Conservation (phyloP, 2,113 vertebrate genomes). For the Heteronetta atricapilla region DNA sequence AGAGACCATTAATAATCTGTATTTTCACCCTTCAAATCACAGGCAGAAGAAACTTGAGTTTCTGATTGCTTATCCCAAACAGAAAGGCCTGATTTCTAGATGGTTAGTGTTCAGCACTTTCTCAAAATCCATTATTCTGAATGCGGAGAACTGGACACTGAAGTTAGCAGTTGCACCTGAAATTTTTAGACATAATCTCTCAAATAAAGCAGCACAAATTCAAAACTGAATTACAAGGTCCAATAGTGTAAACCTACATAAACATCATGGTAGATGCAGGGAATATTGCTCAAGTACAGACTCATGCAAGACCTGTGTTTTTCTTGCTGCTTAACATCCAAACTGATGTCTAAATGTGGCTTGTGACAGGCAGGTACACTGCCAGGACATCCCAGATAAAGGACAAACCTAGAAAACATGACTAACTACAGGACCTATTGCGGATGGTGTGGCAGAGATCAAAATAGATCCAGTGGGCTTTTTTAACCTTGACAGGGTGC, state of each 20-base stretch:
- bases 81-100: not conserved
- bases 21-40: not conserved
- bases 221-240: not conserved
- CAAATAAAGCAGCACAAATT: not conserved
- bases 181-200: not conserved
- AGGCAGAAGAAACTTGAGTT: not conserved
- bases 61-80: not conserved
- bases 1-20: not conserved
- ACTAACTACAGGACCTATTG: not conserved
- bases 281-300: not conserved
- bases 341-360: not conserved
- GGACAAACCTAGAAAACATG: not conserved
- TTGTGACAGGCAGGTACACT: not conserved
- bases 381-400: not conserved
- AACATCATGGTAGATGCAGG: fast-evolving
- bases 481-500: not conserved
- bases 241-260: fast-evolving
- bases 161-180: not conserved
- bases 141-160: not conserved
- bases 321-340: not conserved
- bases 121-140: not conserved
- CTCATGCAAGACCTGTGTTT: fast-evolving
- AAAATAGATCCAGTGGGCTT: too few relatives aligned
- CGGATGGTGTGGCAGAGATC: not conserved
- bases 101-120: not conserved